These are phyloP conservation scores for Drosophila mayaguana DNA, from an alignment of 2,888 invertebrate genomes.

Conservation along the genomic window DNA sequence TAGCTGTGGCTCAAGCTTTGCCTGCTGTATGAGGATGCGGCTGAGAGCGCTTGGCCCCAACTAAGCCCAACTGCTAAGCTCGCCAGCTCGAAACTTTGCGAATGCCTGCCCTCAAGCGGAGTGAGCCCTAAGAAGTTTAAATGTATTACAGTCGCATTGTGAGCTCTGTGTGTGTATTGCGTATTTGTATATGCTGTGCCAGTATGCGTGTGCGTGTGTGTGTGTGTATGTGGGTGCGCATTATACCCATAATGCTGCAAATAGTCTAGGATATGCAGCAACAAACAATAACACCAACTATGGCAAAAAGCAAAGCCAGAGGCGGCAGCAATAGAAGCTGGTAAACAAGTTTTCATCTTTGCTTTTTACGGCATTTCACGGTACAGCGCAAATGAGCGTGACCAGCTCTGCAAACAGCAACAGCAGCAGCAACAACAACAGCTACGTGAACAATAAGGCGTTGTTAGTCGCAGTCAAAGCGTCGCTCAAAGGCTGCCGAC, in stretches of 20 bases:
- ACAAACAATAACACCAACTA: slow-evolving; percentile 64
- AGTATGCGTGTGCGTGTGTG: background rate
- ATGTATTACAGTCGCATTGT: slow-evolving; percentile 60
- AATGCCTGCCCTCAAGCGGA: slow-evolving; percentile 32
- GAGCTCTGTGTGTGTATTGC: slow-evolving; percentile 21
- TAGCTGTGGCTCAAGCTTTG: slow-evolving; percentile 15
- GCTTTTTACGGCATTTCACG: slow-evolving; percentile 24
- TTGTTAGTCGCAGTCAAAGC: slow-evolving; percentile 67
- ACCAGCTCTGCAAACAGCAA: slow-evolving; percentile 23
- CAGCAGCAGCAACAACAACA: slow-evolving; percentile 22
- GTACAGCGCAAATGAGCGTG: slow-evolving; percentile 43
- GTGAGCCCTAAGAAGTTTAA: slow-evolving; percentile 72
- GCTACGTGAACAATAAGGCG: slow-evolving; percentile 20
- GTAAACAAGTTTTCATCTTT: slow-evolving; percentile 71
- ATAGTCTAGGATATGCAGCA: slow-evolving; percentile 67
- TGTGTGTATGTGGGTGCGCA: slow-evolving; percentile 8
- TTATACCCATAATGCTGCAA: slow-evolving; percentile 65
- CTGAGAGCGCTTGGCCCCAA: slow-evolving; percentile 32
- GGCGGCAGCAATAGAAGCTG: slow-evolving; percentile 60
- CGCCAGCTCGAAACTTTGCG: slow-evolving; percentile 52
- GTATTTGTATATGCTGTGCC: slow-evolving; percentile 13
- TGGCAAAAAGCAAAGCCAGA: slow-evolving; percentile 60
- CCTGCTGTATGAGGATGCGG: slow-evolving; percentile 42
- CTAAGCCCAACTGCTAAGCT: slow-evolving; percentile 58
- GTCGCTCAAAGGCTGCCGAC: slow-evolving; percentile 68